phyloP scores from a whole-genome alignment of 92 coral and sea anemone species.

The Galaxea fascicularis region DNA sequence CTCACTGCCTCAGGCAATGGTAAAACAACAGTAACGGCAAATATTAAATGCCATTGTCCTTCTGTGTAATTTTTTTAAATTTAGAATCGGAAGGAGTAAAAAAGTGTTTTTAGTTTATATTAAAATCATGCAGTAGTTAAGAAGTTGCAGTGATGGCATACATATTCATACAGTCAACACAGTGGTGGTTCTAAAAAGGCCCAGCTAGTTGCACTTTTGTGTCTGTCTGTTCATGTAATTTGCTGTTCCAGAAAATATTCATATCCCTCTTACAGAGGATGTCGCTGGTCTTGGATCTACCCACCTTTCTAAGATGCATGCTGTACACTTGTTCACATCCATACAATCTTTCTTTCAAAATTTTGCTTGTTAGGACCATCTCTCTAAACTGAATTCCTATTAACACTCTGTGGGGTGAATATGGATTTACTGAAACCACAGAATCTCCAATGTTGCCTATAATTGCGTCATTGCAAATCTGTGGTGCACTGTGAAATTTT shows the following conservation, averaged over 20 bases:
- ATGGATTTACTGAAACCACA: too few species aligned
- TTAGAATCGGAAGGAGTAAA: neutral
- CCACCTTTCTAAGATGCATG: too few species aligned
- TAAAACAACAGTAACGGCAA: constrained; percentile 7
- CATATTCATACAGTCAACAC: neutral
- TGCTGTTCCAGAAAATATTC: too few species aligned
- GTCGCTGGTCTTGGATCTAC: too few species aligned
- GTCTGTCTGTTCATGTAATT: too few species aligned
- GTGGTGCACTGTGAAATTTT: neutral
- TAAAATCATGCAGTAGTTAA: neutral
- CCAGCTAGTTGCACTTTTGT: neutral
- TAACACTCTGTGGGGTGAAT: too few species aligned
- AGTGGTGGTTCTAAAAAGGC: neutral
- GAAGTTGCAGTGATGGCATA: neutral
- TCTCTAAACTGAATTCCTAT: neutral
- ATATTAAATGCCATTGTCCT: constrained; percentile 21
- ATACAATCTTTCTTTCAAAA: too few species aligned
- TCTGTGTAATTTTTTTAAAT: neutral
- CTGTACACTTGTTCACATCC: too few species aligned
- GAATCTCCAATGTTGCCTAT: too few species aligned
- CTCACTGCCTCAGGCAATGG: constrained; percentile 20
- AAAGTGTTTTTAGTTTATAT: neutral
- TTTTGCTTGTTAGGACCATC: too few species aligned
- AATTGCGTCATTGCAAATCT: too few species aligned
- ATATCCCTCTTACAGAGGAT: too few species aligned